Conservation (phyloP, 2,888 invertebrate genomes). For the Polydrusus tereticollis region DNA sequence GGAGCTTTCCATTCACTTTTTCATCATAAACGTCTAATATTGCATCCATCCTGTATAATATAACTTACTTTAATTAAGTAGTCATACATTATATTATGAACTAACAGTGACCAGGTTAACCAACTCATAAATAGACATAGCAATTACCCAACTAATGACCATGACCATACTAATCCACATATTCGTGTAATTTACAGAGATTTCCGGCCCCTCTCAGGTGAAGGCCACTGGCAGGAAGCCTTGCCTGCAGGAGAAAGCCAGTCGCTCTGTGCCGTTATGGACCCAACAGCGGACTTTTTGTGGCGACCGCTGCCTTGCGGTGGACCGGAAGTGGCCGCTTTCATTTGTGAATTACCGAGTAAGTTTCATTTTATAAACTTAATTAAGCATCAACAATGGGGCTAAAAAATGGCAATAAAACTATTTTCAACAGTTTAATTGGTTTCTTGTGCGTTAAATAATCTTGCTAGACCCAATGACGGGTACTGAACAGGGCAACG, state of each 20-base stretch:
- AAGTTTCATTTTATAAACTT: conserved; percentile 52
- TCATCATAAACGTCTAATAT: no score
- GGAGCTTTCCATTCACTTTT: no score
- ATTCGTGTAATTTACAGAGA: conserved; percentile 67
- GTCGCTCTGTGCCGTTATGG: conserved; percentile 81
- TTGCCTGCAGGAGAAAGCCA: conserved; percentile 70
- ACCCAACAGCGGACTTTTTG: conserved; percentile 82
- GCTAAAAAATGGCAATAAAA: conserved; percentile 4
- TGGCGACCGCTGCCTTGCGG: conserved; percentile 84
- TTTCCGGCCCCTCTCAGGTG: conserved; percentile 72
- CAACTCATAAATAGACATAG: no score
- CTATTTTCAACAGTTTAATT: neutral
- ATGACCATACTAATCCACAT: neutral
- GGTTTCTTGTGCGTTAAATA: no score
- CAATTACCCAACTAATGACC: neutral
- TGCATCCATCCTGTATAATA: no score
- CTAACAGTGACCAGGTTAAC: no score
- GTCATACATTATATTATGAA: no score
- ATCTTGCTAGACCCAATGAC: no score
- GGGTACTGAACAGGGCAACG: no score
- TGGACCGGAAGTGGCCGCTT: conserved; percentile 82
- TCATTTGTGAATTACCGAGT: conserved; percentile 86
- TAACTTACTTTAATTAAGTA: no score
- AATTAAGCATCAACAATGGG: neutral
- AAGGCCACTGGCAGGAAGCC: conserved; percentile 81